Evolutionary conservation across 2,797 vertebrate species (phyloP).

Genomic region (Dromococcyx pavoninus): DNA sequence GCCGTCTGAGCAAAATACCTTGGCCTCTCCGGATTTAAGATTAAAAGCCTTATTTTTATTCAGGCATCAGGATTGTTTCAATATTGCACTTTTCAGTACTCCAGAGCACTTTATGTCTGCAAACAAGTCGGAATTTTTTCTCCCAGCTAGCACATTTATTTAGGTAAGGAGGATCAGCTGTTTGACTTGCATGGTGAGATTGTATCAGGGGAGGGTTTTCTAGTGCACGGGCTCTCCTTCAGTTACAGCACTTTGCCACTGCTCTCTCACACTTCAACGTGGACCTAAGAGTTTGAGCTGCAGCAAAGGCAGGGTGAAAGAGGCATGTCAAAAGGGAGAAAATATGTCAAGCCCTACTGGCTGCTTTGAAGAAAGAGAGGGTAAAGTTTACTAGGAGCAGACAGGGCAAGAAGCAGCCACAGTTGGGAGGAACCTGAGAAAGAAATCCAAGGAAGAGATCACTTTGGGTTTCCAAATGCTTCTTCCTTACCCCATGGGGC

Average conservation of each 20-base stretch:
- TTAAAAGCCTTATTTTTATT: neutral
- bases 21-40: neutral
- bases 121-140: neutral
- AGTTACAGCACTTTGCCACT: neutral
- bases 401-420: conserved; percentile 29
- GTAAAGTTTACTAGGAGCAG: conserved; percentile 33
- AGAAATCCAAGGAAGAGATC: neutral
- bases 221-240: neutral
- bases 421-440: conserved; percentile 28
- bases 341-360: conserved; percentile 27
- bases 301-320: conserved; percentile 24
- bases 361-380: neutral
- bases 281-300: neutral
- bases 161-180: conserved; percentile 1
- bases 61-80: neutral
- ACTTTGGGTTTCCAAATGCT: neutral
- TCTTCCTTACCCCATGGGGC: neutral
- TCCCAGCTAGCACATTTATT: neutral
- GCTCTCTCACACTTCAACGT: neutral
- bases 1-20: neutral
- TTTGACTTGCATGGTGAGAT: neutral
- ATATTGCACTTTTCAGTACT: neutral
- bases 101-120: neutral
- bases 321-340: conserved; percentile 14
- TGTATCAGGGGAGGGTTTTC: neutral